These are phyloP conservation scores for Bovichtus variegatus DNA, from an alignment of 2,797 vertebrate genomes.

Conservation along the genomic window DNA sequence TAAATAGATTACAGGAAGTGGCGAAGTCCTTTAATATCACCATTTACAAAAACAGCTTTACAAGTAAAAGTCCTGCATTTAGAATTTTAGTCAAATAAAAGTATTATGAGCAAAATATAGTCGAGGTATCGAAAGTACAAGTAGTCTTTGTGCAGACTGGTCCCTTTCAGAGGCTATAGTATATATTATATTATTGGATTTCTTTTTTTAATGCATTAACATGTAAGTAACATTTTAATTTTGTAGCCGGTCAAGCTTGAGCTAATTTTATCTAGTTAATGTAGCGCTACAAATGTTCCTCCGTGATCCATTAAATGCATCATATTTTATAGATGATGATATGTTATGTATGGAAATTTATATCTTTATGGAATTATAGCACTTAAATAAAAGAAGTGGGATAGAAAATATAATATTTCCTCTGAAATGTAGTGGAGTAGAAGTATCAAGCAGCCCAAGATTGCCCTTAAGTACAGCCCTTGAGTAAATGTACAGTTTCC, in stretches of 20 bases:
- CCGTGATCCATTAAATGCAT: not conserved
- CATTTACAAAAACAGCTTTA: not conserved
- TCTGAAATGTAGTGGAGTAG: not conserved
- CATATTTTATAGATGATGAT: not conserved
- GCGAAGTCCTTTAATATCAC: not conserved
- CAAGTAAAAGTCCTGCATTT: not conserved
- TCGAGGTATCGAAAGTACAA: too few species aligned
- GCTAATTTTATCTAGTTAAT: not conserved
- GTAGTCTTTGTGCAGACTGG: too few species aligned
- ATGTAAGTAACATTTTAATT: not conserved
- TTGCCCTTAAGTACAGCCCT: not conserved
- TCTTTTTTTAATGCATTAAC: not conserved
- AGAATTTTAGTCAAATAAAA: not conserved
- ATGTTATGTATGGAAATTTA: not conserved
- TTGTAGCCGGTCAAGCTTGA: not conserved
- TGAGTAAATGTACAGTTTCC: not conserved
- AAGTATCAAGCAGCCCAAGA: not conserved
- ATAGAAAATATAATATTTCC: not conserved
- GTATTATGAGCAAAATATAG: not conserved
- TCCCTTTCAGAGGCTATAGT: too few species aligned
- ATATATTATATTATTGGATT: too few species aligned
- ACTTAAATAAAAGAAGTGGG: not conserved
- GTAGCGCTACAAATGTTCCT: accelerated
- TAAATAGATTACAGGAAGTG: not conserved
- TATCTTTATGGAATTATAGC: not conserved